phyloP scores from a whole-genome alignment of 2,797 vertebrate species.

The Melanitta fusca region DNA sequence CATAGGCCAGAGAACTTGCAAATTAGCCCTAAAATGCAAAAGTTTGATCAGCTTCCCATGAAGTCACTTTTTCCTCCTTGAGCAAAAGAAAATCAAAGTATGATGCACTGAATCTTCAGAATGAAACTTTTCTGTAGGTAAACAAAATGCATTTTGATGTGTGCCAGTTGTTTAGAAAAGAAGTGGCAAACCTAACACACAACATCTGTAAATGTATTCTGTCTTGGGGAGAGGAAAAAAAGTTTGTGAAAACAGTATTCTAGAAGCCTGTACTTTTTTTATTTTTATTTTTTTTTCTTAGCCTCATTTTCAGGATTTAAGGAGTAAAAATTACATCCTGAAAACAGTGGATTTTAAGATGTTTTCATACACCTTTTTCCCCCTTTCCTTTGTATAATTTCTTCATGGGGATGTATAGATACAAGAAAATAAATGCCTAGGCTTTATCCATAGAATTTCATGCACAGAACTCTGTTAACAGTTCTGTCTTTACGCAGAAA shows the following conservation, averaged over 20 bases:
- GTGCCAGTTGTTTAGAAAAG: background rate
- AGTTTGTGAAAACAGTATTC: background rate
- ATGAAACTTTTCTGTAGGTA: background rate
- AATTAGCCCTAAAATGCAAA: conserved; percentile 13
- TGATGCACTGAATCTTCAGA: background rate
- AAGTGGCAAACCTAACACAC: background rate
- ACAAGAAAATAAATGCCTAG: background rate
- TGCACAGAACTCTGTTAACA: background rate
- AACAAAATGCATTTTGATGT: background rate
- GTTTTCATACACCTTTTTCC: background rate
- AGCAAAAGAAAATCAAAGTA: background rate
- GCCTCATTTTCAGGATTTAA: background rate
- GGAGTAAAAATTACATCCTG: background rate
- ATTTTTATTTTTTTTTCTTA: background rate
- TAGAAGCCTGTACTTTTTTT: background rate
- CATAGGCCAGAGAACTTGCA: background rate
- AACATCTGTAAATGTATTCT: background rate
- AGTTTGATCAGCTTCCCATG: background rate
- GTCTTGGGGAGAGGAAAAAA: background rate
- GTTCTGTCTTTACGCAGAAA: background rate
- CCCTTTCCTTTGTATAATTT: background rate
- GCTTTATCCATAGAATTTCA: background rate
- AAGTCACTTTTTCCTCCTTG: background rate
- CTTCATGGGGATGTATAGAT: background rate
- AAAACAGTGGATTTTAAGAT: background rate